Base-by-base conservation (phyloP, 2,797 vertebrate genomes). In the Babyrousa celebensis region DNA sequence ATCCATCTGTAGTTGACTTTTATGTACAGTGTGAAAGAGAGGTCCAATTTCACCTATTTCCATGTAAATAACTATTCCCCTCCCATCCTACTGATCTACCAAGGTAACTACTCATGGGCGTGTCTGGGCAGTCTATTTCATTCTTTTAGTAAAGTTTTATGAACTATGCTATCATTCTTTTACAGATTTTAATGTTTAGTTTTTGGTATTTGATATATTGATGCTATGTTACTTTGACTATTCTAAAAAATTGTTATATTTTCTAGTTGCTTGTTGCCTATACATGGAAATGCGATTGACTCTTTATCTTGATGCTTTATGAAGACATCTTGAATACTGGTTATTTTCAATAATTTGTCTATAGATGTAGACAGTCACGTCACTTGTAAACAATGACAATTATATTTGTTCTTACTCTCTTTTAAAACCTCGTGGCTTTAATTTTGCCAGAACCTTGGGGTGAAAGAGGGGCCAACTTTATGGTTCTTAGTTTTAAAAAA, bases 401-500 rank as follows among this genome's bases (percentile, higher is more conserved):
- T 77, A 68, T 10, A 43, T 86, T 56, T 29, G 21, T 83, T 58
- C 48, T 79, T 93, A 43, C 29, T 75, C 23, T 65, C 62, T 48
- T 92, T 78, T 25, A 4, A 71, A 32, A 88, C 52, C 18, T 91
- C 20, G 6, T 60, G 18, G 48, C 68, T 78, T 92, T 89, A 78
- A 83, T 92, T 92, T 96, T 32, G 1, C 32, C 80, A 75, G 23
- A 29, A 82, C 6, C 4, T 84, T 12, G 12, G 12, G 29, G 4
- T 77, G 4, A 83, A 70, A 67, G 63, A 63, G 27, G 43, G 4
- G 43, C 32, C 1, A 75, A 21, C 21, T 77, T 68, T 63, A 17
- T 48, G 79, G 12, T 82, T 70, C 52, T 58, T 93, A 11, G 70
- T 87, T 91, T 94, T 77, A 82, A 68, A 86, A 65, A 29, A 48